Evolutionary conservation across 2,113 vertebrate species (phyloP).

Genomic region (cat (Felis catus)): F.catus_Fca126_mat1.0 CM031412.1:114959001-114959500

Average conservation of each 20-base stretch:
- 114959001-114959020: background rate
- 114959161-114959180: no score
- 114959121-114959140: no score
- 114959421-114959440: background rate
- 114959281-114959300: background rate
- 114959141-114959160: no score
- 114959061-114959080: background rate
- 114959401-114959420: background rate
- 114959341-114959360: background rate
- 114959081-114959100: no score
- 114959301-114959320: background rate
- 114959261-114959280: background rate
- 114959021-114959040: background rate
- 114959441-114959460: background rate
- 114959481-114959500: background rate
- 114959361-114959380: background rate
- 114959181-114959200: no score
- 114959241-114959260: no score
- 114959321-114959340: background rate
- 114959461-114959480: background rate
- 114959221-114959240: no score
- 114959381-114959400: background rate
- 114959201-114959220: no score
- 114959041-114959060: background rate
- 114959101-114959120: no score